Evolutionary conservation across 1,140 invertebrate species (phyloP), one percentile per base, ranked within the genome.

Genomic region (Drosophila chauvacae): DNA sequence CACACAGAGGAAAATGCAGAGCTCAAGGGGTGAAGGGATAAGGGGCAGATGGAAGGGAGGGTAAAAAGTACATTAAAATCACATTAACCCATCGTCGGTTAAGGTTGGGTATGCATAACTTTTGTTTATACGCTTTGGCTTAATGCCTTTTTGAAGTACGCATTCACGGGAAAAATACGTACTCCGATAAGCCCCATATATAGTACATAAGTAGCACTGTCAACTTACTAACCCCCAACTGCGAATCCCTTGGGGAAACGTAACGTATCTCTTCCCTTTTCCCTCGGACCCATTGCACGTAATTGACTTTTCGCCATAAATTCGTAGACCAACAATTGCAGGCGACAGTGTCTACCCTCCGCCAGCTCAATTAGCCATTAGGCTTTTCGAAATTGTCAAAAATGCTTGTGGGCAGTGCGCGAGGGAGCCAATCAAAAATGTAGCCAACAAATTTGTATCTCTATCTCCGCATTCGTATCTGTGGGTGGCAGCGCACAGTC

Each of bases 21-120:
- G 13, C 28, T 35, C 18, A n/a, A 39, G 30, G 44, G 45, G 10
- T 26, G 10, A 26, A 26, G 28, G 53, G 35, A 37, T 30, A 28
- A 28, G 28, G 7, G 28, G 28, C 7, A 7, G 28, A 47, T 18
- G 42, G 47, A 20, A 44, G 48, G 56, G 33, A 60, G 55, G 60
- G 55, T 70, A 90, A 90, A 90, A 90, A 88, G 84, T 88, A 88
- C 84, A 88, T 88, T 88, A 88, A 88, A 88, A 88, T 88, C 85
- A 90, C 84, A 88, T 88, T 88, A 88, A 90, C 84, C 84, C 84
- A 85, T 88, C 84, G 88, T 78, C 85, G 81, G 68, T 81, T 74
- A 88, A 84, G 81, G 59, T 64, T 80, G 80, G 77, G 85, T 90
- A 78, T 87, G 74, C 80, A 78, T 75, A 90, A 90, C 85, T 90